Conservation (phyloP, 2,797 vertebrate genomes). For the Ctenopoma kingsleyae region DNA sequence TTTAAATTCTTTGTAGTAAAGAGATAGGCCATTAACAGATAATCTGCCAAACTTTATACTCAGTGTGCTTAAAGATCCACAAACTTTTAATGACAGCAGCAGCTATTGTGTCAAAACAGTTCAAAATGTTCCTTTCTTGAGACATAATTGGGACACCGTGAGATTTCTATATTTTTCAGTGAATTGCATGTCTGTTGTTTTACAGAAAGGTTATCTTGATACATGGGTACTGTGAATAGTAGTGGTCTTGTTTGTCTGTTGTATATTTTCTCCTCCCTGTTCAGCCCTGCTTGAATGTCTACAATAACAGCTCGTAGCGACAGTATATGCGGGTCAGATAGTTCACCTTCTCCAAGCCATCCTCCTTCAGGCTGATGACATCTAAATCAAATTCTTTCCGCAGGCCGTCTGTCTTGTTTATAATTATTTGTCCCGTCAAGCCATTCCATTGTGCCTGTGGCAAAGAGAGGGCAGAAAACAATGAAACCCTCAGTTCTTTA, state of each 20-base stretch:
- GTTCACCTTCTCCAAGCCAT: conserved; percentile 95
- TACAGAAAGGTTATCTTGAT: background rate
- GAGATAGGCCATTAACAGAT: conserved; percentile 9
- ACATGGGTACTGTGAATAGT: background rate
- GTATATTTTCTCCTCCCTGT: background rate
- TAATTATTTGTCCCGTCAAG: conserved; percentile 93
- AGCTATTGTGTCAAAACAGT: conserved; percentile 25
- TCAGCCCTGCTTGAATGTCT: conserved; percentile 6
- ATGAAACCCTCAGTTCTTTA: conserved; percentile 21
- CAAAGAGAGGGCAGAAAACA: conserved; percentile 29
- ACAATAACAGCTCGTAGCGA: background rate
- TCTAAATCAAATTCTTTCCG: conserved; percentile 98
- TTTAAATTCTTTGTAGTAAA: conserved; percentile 21
- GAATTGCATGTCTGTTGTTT: background rate
- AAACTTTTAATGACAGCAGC: conserved; percentile 23
- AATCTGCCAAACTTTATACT: conserved; percentile 15
- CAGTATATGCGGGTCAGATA: conserved; percentile 25
- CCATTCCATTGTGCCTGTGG: conserved; percentile 94
- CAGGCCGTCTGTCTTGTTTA: conserved; percentile 96
- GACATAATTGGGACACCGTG: conserved; percentile 18
- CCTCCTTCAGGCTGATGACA: conserved; percentile 97
- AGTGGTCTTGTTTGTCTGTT: conserved; percentile 1
- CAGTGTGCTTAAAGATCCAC: conserved; percentile 26
- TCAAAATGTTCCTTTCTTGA: conserved; percentile 7
- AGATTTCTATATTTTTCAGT: conserved; percentile 3